Evolutionary conservation across 2,113 vertebrate genomes (phyloP).

Genomic region (Nothocercus julius): DNA sequence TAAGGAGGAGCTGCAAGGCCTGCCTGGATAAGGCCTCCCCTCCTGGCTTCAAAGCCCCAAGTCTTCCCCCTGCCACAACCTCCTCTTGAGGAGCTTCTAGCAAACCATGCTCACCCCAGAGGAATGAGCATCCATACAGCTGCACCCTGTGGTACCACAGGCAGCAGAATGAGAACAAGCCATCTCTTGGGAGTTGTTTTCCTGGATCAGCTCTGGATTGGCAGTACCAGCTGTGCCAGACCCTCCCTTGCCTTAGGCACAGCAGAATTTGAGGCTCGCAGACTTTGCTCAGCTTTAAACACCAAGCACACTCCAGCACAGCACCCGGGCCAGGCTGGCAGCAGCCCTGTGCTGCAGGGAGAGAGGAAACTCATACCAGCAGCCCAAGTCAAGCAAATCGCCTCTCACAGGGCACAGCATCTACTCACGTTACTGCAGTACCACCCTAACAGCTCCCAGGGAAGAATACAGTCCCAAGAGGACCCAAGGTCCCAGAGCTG

Average conservation of each 20-base stretch:
- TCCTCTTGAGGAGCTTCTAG: background rate
- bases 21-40: background rate
- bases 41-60: rapidly evolving
- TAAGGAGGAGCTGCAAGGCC: background rate
- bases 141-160: background rate
- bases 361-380: background rate
- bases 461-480: background rate
- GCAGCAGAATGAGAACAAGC: rapidly evolving
- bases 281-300: background rate
- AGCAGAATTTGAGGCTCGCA: background rate
- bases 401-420: background rate
- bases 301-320: background rate
- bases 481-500: background rate
- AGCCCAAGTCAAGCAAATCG: background rate
- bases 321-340: background rate
- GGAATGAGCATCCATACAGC: background rate
- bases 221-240: background rate
- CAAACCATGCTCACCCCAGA: background rate
- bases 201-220: background rate
- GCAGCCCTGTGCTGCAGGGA: background rate
- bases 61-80: background rate
- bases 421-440: background rate
- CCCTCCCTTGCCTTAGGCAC: background rate
- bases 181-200: background rate
- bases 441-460: background rate